Evolutionary conservation across 2,113 vertebrate genomes (phyloP).

Genomic region (Pachycephala philippinensis): DNA sequence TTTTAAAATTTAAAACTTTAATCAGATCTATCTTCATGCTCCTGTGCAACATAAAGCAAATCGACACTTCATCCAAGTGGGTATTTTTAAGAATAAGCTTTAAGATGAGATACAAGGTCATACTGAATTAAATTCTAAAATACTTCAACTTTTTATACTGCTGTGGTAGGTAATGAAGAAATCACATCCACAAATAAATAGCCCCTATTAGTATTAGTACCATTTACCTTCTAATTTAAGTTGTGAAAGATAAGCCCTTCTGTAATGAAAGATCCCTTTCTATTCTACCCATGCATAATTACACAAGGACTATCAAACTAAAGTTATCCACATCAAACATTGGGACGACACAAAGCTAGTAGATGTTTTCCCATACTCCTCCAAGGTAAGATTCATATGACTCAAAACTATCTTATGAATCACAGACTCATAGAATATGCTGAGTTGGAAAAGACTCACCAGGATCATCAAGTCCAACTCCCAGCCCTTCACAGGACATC

Average conservation of each 20-base stretch:
- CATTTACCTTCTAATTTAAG: background rate
- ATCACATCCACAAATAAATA: background rate
- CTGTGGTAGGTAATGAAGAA: background rate
- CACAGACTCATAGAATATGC: background rate
- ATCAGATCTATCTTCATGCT: background rate
- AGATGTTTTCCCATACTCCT: background rate
- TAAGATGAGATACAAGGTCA: background rate
- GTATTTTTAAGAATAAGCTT: background rate
- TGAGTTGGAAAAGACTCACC: background rate
- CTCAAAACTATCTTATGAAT: background rate
- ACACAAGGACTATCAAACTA: background rate
- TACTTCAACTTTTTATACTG: background rate
- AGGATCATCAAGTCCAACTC: background rate
- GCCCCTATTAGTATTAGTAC: background rate
- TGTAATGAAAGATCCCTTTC: background rate
- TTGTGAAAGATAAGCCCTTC: background rate
- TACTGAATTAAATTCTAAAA: background rate
- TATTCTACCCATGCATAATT: background rate
- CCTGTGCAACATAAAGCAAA: background rate
- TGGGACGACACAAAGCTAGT: background rate
- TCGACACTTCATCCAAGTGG: background rate
- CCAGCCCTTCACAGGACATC: background rate
- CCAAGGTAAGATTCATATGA: background rate
- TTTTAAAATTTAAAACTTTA: background rate
- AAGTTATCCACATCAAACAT: background rate